Evolutionary conservation across 2,888 invertebrate genomes (phyloP).

Genomic region (Orthosia gothica): DNA sequence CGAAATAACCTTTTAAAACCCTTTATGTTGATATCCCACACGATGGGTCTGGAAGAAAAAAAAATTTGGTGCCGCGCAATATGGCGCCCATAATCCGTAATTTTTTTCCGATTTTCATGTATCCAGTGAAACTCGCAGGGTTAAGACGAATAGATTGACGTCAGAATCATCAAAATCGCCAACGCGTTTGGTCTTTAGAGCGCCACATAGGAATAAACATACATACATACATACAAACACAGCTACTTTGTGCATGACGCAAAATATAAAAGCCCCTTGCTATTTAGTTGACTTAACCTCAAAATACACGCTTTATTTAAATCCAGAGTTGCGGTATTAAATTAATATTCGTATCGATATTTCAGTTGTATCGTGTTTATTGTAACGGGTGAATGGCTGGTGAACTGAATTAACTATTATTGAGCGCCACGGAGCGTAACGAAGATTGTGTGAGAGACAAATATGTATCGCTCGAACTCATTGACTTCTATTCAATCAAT

Average conservation of each 20-base stretch:
- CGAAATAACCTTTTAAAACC: too few relatives aligned
- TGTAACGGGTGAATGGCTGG: constrained; percentile 67
- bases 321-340: constrained; percentile 67
- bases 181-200: too few relatives aligned
- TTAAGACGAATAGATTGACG: too few relatives aligned
- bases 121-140: too few relatives aligned
- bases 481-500: constrained; percentile 57
- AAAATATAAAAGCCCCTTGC: not conserved
- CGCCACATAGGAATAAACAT: too few relatives aligned
- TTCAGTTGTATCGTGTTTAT: constrained; percentile 65
- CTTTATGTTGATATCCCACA: too few relatives aligned
- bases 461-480: constrained; percentile 57
- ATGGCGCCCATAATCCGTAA: too few relatives aligned
- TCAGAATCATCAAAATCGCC: too few relatives aligned
- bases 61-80: too few relatives aligned
- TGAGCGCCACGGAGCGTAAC: constrained; percentile 64
- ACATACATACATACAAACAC: not conserved
- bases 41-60: too few relatives aligned
- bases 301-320: constrained; percentile 61
- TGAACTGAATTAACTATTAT: constrained; percentile 71
- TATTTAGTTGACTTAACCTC: not conserved
- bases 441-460: constrained; percentile 69
- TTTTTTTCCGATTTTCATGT: too few relatives aligned
- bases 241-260: not conserved
- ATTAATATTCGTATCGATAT: constrained; percentile 72